Conservation (phyloP, 2,888 invertebrate genomes). For the Fragum fragum region DNA sequence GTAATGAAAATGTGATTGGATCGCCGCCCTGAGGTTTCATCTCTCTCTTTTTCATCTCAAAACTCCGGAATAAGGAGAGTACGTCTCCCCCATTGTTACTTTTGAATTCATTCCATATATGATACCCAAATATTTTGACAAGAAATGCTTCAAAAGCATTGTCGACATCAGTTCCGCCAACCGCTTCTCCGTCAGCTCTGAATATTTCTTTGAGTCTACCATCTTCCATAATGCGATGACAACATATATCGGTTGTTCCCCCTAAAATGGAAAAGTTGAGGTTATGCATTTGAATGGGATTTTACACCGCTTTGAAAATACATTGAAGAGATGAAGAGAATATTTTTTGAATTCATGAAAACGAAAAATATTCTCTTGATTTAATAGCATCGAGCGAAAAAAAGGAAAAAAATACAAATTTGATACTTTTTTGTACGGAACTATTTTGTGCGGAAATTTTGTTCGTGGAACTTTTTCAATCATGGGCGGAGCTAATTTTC, state of each 20-base stretch:
- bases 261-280: not conserved
- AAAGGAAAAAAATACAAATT: no score
- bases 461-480: no score
- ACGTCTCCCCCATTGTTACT: not conserved
- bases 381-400: no score
- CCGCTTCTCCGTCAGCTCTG: not conserved
- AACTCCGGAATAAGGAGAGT: not conserved
- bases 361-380: no score
- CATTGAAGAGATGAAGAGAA: no score
- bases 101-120: not conserved
- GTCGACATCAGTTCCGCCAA: slow-evolving; percentile 3
- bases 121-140: not conserved
- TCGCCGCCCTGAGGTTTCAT: not conserved
- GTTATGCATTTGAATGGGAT: no score
- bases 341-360: no score
- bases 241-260: slow-evolving; percentile 15
- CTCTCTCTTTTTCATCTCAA: not conserved
- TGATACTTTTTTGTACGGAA: no score
- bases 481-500: no score
- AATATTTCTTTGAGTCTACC: not conserved
- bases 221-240: not conserved
- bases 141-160: not conserved
- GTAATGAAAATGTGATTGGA: not conserved
- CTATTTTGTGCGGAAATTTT: no score
- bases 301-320: no score